Base-by-base conservation (phyloP, 2,113 vertebrate species). In the Anhinga rufa region DNA sequence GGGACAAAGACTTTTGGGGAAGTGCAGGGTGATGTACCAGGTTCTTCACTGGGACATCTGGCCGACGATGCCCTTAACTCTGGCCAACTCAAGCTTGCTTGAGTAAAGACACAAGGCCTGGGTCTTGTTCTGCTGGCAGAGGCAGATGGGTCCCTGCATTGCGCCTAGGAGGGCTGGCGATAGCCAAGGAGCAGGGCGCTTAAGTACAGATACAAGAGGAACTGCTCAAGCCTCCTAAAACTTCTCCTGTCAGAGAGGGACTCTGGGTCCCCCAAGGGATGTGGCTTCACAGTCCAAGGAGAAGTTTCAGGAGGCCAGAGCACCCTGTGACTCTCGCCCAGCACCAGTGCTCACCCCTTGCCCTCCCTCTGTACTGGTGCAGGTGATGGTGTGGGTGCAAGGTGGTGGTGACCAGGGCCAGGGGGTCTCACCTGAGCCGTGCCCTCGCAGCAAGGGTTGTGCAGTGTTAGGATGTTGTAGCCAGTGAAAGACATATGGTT, bases 301-400 rank as follows among this genome's bases (percentile, higher is more conserved):
- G 64, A 55, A 58, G n/a, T 55, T 95, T 86, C 49, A 78, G 54
- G 62, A 96, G 44, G 55, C 55, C 4, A 8, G 21, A 77, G 28
- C 4, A 5, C n/a, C 22, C 19, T 7, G 42, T 31, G 74, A 5
- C 54, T 38, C 20, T 71, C 9, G 4, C 32, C 60, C 57, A 87
- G 22, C 61, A 24, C 15, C 31, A 52, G 28, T 21, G 17, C 38
- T 75, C 1, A 1, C 46, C 11, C 62, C 36, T 89, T 2, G 0
- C 52, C 34, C 48, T 87, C 17, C 64, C 71, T 81, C 76, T 58
- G 21, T 34, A 16, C 26, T 55, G 76, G n/a, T 83, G 38, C 64
- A 62, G 55, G 58, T 82, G 92, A 48, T 17, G 0, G 2, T 34
- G 31, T 82, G 82, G 68, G 83, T 78, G 18, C 31, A 9, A 75